A percentile compares a stretch with the other conserved stretches of the same genome.
Evolutionary conservation across 2,113 vertebrate genomes (phyloP).

Genomic region (Amphiprion ocellaris): DNA sequence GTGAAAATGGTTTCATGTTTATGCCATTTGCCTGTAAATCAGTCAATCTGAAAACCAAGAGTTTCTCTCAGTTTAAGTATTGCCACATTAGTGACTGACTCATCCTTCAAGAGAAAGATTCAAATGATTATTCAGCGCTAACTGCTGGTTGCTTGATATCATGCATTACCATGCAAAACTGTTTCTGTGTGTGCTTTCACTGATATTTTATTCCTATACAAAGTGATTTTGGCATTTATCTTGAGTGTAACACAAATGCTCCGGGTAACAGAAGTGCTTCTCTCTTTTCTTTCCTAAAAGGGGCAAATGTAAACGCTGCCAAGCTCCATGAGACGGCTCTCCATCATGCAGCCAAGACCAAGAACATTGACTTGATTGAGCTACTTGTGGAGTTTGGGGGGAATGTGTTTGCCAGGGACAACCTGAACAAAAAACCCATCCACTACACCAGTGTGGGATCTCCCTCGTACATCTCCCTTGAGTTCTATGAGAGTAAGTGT

Average conservation of each 20-base stretch:
- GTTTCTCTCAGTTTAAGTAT: no score
- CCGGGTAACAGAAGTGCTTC: neutral
- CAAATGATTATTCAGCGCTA: neutral
- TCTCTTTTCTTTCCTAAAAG: constrained; percentile 69
- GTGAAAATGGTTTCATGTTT: no score
- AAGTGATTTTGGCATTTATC: neutral
- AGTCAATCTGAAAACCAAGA: neutral
- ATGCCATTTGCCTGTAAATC: neutral
- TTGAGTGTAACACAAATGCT: no score
- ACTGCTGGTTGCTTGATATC: neutral
- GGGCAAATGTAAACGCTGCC: constrained; percentile 95
- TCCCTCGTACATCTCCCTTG: constrained; percentile 85
- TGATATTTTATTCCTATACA: neutral
- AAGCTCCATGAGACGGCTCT: constrained; percentile 95
- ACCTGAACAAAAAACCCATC: constrained; percentile 89
- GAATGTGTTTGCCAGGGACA: constrained; percentile 90
- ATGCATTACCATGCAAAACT: neutral
- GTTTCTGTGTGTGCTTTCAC: neutral
- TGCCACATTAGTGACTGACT: no score
- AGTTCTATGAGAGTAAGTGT: constrained; percentile 91
- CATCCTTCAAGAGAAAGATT: no score
- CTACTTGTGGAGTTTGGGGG: constrained; percentile 94
- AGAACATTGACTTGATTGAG: constrained; percentile 88
- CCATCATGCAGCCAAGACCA: constrained; percentile 92
- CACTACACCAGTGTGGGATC: constrained; percentile 88